Evolutionary conservation across 2,797 vertebrate genomes (phyloP).

Genomic region (Tragelaphus eurycerus): DNA sequence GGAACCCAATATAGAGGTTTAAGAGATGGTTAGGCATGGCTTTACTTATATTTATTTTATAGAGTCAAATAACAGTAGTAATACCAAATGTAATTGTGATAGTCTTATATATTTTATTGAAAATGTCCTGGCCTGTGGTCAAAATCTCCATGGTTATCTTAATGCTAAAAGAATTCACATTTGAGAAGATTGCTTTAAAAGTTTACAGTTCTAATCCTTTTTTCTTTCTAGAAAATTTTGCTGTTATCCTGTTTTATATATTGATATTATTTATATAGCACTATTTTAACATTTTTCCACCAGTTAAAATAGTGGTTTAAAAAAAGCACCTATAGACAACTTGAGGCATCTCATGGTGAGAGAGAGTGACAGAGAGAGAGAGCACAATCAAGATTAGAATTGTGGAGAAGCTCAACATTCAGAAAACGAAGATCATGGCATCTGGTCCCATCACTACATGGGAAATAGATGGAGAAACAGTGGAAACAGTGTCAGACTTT

Average conservation of each 20-base stretch:
- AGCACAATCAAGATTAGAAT: background rate
- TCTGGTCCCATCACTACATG: too few species aligned
- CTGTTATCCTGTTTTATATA: background rate
- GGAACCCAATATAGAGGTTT: background rate
- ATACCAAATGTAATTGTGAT: background rate
- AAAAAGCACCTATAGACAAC: background rate
- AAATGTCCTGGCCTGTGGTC: background rate
- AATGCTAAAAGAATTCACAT: background rate
- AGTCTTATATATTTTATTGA: background rate
- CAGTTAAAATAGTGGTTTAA: background rate
- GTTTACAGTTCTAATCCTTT: background rate
- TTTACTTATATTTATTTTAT: background rate
- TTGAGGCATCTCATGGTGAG: rapidly evolving
- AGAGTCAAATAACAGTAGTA: background rate
- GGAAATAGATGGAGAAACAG: too few species aligned
- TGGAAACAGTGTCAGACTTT: too few species aligned
- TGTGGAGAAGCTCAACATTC: background rate
- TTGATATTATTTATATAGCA: background rate
- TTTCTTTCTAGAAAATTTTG: background rate
- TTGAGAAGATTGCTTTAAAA: background rate
- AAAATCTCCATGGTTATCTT: background rate
- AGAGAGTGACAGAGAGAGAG: background rate
- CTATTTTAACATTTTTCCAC: background rate
- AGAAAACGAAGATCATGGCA: too few species aligned
- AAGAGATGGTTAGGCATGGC: background rate